Evolutionary conservation across 2,113 vertebrate species (phyloP).

Genomic region (Ptilonorhynchus violaceus): DNA sequence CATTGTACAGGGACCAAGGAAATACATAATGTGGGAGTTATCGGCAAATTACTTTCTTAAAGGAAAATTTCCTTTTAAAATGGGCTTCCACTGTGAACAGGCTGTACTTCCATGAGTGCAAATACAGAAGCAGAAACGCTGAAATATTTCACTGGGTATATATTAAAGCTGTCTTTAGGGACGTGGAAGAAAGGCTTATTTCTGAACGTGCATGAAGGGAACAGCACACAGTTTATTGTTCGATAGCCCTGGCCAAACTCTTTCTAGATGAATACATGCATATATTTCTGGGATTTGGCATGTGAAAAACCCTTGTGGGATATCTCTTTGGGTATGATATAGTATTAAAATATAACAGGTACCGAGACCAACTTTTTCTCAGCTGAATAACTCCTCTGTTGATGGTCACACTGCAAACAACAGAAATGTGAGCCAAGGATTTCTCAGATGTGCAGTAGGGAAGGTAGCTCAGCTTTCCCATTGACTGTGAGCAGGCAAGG

Average conservation of each 20-base stretch:
- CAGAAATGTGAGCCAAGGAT: not conserved
- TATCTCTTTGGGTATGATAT: not conserved
- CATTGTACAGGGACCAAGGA: not conserved
- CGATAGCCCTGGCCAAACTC: not conserved
- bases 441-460: not conserved
- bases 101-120: not conserved
- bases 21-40: not conserved
- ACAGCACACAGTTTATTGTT: not conserved
- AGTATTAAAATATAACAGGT: not conserved
- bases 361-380: not conserved
- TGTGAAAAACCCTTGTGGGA: not conserved
- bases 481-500: not conserved
- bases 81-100: not conserved
- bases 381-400: not conserved
- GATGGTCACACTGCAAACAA: not conserved
- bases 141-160: not conserved
- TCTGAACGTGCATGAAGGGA: not conserved
- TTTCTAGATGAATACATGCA: not conserved
- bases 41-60: not conserved
- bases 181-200: not conserved
- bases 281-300: not conserved
- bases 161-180: not conserved
- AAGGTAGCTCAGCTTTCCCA: not conserved
- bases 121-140: not conserved
- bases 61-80: not conserved